Conservation (phyloP, 23 tunicate genomes). For the Botrylloides violaceus region DNA sequence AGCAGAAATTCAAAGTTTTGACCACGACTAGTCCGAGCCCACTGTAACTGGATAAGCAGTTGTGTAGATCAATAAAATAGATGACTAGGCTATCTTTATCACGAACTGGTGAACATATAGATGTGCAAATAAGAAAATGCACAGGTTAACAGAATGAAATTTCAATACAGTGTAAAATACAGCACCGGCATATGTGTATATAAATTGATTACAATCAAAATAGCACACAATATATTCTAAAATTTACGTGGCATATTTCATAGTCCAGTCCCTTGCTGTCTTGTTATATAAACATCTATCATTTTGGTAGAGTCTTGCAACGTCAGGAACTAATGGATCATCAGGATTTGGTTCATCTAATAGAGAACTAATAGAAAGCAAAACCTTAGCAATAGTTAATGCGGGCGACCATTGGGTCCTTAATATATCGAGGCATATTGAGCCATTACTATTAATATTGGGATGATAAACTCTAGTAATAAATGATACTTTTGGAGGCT, state of each 20-base stretch:
- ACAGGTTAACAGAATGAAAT: no score
- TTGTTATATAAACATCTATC: constrained; percentile 49
- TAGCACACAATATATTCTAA: no score
- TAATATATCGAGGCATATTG: constrained; percentile 81
- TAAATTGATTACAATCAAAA: no score
- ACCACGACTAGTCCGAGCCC: no score
- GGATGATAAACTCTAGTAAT: constrained; percentile 35
- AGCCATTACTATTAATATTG: constrained; percentile 80
- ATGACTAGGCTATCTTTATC: no score
- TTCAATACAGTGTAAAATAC: no score
- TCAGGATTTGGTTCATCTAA: constrained; percentile 92
- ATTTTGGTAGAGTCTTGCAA: constrained; percentile 59
- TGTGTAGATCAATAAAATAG: no score
- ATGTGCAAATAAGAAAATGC: no score
- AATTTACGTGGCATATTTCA: constrained; percentile 65
- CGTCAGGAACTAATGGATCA: constrained; percentile 90
- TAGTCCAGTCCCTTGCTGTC: constrained; percentile 80
- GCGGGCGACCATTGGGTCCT: constrained; percentile 96
- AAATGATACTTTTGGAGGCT: constrained; percentile 63
- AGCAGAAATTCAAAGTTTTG: no score
- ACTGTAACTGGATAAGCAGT: no score
- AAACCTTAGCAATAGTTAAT: constrained; percentile 77
- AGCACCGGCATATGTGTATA: no score
- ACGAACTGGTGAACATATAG: no score
- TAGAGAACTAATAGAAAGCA: constrained; percentile 80